phyloP scores from a whole-genome alignment of 2,888 invertebrate species.

The Campoletis raptor region DNA sequence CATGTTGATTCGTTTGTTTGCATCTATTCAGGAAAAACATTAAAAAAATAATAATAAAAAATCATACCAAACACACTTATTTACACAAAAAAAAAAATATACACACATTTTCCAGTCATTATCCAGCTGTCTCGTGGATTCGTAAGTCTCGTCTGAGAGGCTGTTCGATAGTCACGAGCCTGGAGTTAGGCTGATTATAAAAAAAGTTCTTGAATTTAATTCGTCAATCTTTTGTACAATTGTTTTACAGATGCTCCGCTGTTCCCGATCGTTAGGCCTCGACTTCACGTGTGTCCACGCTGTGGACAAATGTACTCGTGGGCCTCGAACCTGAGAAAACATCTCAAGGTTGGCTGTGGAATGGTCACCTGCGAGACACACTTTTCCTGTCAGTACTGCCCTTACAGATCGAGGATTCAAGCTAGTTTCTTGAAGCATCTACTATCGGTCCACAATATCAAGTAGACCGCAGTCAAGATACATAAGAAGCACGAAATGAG shows the following conservation, averaged over 20 bases:
- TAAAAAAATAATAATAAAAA: conserved; percentile 19
- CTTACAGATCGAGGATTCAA: conserved; percentile 84
- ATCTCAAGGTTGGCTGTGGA: conserved; percentile 84
- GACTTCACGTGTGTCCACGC: conserved; percentile 83
- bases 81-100: conserved; percentile 23
- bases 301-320: conserved; percentile 85
- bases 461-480: conserved; percentile 75
- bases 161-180: conserved; percentile 43
- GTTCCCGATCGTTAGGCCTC: conserved; percentile 83
- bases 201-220: conserved; percentile 46
- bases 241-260: conserved; percentile 81
- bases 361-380: conserved; percentile 84
- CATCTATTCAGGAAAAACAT: conserved; percentile 56
- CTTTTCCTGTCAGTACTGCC: conserved; percentile 85
- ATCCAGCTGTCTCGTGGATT: conserved; percentile 51
- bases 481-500: background rate
- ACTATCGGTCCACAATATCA: conserved; percentile 84
- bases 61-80: conserved; percentile 42
- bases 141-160: conserved; percentile 65
- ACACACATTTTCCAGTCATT: conserved; percentile 36
- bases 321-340: conserved; percentile 84
- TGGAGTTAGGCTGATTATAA: conserved; percentile 44
- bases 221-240: conserved; percentile 51
- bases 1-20: conserved; percentile 66
- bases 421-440: conserved; percentile 84